phyloP scores from a whole-genome alignment of 2,113 vertebrate species.

The Ochotona princeps region DNA sequence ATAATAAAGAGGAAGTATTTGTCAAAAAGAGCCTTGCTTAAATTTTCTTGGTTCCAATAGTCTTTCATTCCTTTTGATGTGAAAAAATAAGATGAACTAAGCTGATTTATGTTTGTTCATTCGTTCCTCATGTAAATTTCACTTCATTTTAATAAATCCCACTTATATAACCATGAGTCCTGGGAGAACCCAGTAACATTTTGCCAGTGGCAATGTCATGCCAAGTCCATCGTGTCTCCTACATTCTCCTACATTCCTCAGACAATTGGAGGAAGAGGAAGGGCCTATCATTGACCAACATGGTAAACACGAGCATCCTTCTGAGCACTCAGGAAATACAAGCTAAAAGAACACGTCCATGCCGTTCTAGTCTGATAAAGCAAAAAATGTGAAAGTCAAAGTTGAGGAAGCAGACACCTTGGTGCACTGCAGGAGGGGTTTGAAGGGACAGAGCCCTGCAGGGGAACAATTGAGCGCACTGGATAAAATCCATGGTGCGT shows the following conservation, averaged over 20 bases:
- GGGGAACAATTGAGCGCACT: not conserved
- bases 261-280: slow-evolving; percentile 43
- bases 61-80: not conserved
- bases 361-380: not conserved
- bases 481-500: not conserved
- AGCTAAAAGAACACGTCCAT: slow-evolving; percentile 29
- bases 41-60: not conserved
- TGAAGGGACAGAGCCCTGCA: not conserved
- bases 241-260: not conserved
- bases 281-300: not conserved
- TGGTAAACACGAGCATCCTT: not conserved
- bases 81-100: not conserved
- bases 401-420: slow-evolving; percentile 16
- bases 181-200: not conserved
- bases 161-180: not conserved
- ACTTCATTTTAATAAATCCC: not conserved
- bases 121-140: not conserved
- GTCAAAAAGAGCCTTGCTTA: not conserved
- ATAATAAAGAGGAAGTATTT: not conserved
- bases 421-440: not conserved
- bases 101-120: not conserved
- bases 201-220: not conserved
- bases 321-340: slow-evolving; percentile 29
- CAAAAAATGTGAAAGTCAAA: slow-evolving; percentile 47
- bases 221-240: not conserved